Evolutionary conservation across 2,797 vertebrate genomes (phyloP).

Genomic region (Spinus olivaceus): DNA sequence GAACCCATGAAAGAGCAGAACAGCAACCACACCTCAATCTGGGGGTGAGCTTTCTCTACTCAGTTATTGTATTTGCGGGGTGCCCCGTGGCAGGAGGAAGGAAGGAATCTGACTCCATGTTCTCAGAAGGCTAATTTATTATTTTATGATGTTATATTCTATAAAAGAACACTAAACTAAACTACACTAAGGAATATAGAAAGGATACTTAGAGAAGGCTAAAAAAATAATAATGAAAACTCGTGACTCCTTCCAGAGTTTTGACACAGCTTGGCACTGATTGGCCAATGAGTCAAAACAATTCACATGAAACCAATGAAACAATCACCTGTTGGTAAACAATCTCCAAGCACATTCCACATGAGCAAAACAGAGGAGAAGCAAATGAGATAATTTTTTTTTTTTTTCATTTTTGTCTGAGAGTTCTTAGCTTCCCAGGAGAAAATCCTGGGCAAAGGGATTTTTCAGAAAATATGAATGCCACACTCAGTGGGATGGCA

Average conservation of each 20-base stretch:
- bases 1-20: not conserved
- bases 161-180: too few relatives aligned
- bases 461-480: not conserved
- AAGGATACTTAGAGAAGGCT: too few relatives aligned
- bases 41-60: not conserved
- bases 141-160: too few relatives aligned
- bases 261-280: not conserved
- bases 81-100: not conserved
- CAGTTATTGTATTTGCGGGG: not conserved
- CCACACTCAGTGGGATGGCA: not conserved
- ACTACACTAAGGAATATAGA: too few relatives aligned
- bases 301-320: not conserved
- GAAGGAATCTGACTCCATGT: not conserved
- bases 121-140: not conserved
- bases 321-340: not conserved
- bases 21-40: not conserved
- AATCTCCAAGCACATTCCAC: not conserved
- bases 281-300: not conserved
- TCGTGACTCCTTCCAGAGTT: not conserved
- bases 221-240: not conserved
- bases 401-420: not conserved
- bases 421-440: not conserved
- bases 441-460: not conserved
- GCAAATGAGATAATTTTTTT: not conserved
- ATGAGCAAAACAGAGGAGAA: not conserved